These are phyloP conservation scores for Phorcus lineatus DNA, from an alignment of 2,888 invertebrate genomes.

Conservation along the genomic window DNA sequence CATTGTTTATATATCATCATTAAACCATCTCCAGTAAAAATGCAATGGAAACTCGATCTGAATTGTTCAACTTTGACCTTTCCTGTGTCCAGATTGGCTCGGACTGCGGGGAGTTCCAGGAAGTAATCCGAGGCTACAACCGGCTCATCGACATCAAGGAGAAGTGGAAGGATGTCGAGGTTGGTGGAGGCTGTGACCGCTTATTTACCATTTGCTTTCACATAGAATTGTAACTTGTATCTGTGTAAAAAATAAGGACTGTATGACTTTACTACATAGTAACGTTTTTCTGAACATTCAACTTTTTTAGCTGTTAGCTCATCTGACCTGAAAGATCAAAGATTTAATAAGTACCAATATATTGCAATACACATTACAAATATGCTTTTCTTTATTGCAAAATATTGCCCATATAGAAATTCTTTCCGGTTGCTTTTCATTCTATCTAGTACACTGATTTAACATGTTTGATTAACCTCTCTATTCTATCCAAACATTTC, in stretches of 20 bases:
- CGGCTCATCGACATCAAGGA: constrained; percentile 88
- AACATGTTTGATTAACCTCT: too few relatives aligned
- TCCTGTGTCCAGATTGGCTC: constrained; percentile 81
- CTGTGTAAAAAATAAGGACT: not conserved
- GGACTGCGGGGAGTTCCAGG: constrained; percentile 89
- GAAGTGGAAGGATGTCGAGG: constrained; percentile 85
- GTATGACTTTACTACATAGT: not conserved
- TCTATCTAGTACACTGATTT: too few relatives aligned
- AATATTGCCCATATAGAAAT: too few relatives aligned
- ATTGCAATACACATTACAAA: too few relatives aligned
- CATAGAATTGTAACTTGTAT: not conserved
- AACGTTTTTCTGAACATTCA: too few relatives aligned
- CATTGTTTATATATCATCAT: not conserved
- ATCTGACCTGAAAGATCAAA: too few relatives aligned
- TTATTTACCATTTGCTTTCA: not conserved
- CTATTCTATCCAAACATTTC: too few relatives aligned
- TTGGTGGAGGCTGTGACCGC: constrained; percentile 30
- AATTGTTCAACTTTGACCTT: not conserved
- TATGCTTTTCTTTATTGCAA: too few relatives aligned
- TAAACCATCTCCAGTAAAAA: not conserved
- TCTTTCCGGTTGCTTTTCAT: too few relatives aligned
- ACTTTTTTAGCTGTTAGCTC: too few relatives aligned
- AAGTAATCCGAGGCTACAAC: constrained; percentile 89
- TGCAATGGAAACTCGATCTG: not conserved
- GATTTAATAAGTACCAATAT: too few relatives aligned